phyloP scores from a whole-genome alignment of 2,113 vertebrate genomes.

The Tyto alba region DNA sequence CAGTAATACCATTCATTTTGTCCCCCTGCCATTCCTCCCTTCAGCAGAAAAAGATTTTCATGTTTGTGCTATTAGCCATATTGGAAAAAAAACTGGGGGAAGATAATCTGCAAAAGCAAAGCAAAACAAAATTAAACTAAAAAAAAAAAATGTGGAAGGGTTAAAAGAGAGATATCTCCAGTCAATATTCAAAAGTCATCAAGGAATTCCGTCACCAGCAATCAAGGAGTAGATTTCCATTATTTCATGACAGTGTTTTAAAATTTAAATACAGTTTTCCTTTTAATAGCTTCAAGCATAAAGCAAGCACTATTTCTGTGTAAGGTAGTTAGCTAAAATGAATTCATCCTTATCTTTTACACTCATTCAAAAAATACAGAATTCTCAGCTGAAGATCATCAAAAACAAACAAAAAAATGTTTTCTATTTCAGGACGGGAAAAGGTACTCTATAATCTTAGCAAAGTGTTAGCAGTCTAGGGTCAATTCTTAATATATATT shows the following conservation, averaged over 20 bases:
- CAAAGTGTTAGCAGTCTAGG: not conserved
- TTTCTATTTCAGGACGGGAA: not conserved
- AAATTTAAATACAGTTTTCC: not conserved
- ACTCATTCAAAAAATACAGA: not conserved
- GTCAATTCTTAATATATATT: not conserved
- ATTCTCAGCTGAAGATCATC: not conserved
- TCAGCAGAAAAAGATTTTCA: not conserved
- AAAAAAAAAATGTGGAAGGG: not conserved
- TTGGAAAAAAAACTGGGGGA: not conserved
- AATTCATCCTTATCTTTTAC: not conserved
- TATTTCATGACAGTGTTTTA: not conserved
- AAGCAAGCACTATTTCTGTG: not conserved
- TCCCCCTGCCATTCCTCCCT: not conserved
- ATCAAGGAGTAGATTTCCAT: not conserved
- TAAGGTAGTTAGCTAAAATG: not conserved
- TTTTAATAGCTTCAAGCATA: not conserved
- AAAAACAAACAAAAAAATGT: not conserved
- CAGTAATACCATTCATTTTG: not conserved
- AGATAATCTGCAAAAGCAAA: not conserved
- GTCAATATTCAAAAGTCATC: not conserved
- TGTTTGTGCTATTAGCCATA: not conserved
- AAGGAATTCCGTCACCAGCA: not conserved
- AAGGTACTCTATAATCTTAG: not conserved
- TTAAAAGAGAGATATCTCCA: not conserved
- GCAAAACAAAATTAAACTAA: not conserved